These are phyloP conservation scores for Streblospio benedicti DNA, from an alignment of 1,140 invertebrate genomes.

Conservation along the genomic window DNA sequence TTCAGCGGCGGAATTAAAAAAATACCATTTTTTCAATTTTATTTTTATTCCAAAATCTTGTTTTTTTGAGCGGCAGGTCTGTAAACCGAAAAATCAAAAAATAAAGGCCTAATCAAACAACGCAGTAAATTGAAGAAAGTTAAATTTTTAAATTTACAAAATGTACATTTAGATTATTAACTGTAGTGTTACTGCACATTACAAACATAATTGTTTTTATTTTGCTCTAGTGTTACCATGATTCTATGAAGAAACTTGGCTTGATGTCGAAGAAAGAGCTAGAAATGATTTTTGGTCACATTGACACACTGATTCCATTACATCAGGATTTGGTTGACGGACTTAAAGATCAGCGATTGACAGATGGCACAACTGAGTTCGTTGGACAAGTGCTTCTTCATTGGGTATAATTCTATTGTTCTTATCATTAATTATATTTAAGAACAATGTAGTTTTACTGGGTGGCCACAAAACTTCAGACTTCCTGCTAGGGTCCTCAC, in stretches of 20 bases:
- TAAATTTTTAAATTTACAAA: neutral
- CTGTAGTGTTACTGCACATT: too few relatives aligned
- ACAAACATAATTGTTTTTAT: neutral
- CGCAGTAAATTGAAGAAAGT: neutral
- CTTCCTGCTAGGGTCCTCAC: too few relatives aligned
- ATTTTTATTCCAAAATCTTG: too few relatives aligned
- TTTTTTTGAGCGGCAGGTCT: too few relatives aligned
- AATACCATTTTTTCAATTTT: too few relatives aligned
- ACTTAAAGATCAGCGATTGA: slow-evolving; percentile 43
- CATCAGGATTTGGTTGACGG: slow-evolving; percentile 48
- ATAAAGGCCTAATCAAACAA: too few relatives aligned
- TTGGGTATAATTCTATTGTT: slow-evolving; percentile 44
- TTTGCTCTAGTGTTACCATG: slow-evolving; percentile 47
- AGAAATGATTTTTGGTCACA: slow-evolving; percentile 48
- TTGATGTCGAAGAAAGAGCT: slow-evolving; percentile 49
- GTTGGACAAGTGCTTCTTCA: slow-evolving; percentile 49
- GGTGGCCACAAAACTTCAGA: too few relatives aligned
- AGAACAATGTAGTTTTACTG: too few relatives aligned
- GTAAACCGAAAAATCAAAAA: too few relatives aligned
- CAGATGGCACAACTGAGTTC: slow-evolving; percentile 48
- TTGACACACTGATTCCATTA: slow-evolving; percentile 40
- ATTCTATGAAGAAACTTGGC: slow-evolving; percentile 47
- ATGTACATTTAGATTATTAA: neutral
- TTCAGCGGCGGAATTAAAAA: too few relatives aligned
- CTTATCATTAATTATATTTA: neutral